These are phyloP conservation scores for Dichetophora obliterata DNA, from an alignment of 2,888 invertebrate genomes.

Conservation along the genomic window DNA sequence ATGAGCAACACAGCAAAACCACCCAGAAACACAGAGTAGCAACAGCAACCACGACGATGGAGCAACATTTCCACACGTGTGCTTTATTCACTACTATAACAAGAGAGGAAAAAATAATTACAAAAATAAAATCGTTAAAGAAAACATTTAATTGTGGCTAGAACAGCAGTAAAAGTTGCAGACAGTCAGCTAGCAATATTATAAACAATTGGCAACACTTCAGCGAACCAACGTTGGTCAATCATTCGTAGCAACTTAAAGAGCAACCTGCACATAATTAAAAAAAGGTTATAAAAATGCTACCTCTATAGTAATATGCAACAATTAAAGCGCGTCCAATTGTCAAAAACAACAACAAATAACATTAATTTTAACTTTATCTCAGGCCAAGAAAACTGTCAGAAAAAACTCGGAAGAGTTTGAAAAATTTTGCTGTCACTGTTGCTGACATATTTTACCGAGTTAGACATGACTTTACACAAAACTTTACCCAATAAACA, in stretches of 20 bases:
- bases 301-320: neutral
- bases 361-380: neutral
- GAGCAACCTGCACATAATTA: neutral
- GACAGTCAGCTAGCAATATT: neutral
- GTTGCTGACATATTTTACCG: constrained; percentile 1
- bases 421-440: neutral
- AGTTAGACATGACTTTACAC: neutral
- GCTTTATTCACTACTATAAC: constrained; percentile 25
- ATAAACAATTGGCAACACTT: neutral
- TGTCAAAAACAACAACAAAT: neutral
- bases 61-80: constrained; percentile 29
- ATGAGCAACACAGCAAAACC: constrained; percentile 5
- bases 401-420: neutral
- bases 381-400: neutral
- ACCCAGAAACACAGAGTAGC: constrained; percentile 4
- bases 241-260: constrained; percentile 2
- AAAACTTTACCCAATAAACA: too few relatives aligned
- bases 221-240: neutral
- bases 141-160: constrained; percentile 2
- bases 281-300: neutral
- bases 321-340: neutral
- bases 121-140: neutral
- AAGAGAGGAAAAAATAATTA: neutral
- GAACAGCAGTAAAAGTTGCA: neutral
- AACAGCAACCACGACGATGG: constrained; percentile 2